Evolutionary conservation across 2,888 invertebrate genomes (phyloP).

Genomic region (Stenodera caucasica): DNA sequence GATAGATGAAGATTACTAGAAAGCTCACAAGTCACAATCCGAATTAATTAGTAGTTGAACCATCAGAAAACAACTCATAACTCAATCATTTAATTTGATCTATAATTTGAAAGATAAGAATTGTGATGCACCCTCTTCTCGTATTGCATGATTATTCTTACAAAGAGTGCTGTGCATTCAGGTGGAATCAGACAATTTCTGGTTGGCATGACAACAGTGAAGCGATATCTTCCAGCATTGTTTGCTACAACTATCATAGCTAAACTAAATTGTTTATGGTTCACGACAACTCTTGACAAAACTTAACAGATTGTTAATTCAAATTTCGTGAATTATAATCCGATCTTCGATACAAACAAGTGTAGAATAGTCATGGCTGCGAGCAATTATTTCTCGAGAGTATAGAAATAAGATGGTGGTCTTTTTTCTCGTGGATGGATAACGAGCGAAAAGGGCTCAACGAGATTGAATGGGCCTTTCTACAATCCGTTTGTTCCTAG

Average conservation of each 20-base stretch:
- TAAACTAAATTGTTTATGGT: slow-evolving; percentile 36
- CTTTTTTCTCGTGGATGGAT: background rate
- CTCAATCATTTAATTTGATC: too few relatives aligned
- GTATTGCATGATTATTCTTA: slow-evolving; percentile 47
- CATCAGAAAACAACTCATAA: slow-evolving; percentile 41
- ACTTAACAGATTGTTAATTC: slow-evolving; percentile 5
- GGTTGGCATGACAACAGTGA: slow-evolving; percentile 48
- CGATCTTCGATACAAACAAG: background rate
- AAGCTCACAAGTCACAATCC: slow-evolving; percentile 40
- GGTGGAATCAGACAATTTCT: slow-evolving; percentile 43
- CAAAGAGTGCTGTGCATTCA: slow-evolving; percentile 38
- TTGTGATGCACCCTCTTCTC: slow-evolving; percentile 38
- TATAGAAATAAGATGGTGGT: too few relatives aligned
- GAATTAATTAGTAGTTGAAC: slow-evolving; percentile 45
- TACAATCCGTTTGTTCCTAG: slow-evolving; percentile 35
- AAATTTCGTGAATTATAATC: background rate
- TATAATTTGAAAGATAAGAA: slow-evolving; percentile 29
- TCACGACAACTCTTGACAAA: slow-evolving; percentile 26
- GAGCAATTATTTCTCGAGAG: too few relatives aligned
- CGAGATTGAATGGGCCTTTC: slow-evolving; percentile 28
- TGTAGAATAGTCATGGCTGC: too few relatives aligned
- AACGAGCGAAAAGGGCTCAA: background rate
- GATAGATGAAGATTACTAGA: slow-evolving; percentile 42
- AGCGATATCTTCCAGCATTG: slow-evolving; percentile 38
- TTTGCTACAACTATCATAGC: slow-evolving; percentile 33